These are phyloP conservation scores for Hypotaenidia okinawae DNA, from an alignment of 2,797 vertebrate species.

Conservation along the genomic window DNA sequence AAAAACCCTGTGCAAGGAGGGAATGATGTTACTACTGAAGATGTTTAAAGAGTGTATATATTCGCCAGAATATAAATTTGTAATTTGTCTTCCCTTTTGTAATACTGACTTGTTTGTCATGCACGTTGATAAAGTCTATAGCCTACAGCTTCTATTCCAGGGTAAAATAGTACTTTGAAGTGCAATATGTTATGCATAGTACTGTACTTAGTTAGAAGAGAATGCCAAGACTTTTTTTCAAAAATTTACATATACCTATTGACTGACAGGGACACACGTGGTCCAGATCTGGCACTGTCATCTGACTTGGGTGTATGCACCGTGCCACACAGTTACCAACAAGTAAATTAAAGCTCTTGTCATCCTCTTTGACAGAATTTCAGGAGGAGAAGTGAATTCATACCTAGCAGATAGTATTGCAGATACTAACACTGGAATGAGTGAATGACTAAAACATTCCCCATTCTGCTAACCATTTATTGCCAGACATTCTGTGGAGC, in stretches of 20 bases:
- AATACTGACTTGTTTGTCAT: conserved; percentile 24
- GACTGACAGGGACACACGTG: background rate
- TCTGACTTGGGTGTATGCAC: rapidly evolving
- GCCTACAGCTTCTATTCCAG: conserved; percentile 46
- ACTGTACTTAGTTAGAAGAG: background rate
- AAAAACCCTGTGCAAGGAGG: background rate
- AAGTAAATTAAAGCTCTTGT: background rate
- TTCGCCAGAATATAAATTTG: conserved; percentile 44
- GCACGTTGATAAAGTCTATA: conserved; percentile 26
- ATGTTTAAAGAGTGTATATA: background rate
- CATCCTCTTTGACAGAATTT: background rate
- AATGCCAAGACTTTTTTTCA: background rate
- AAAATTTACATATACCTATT: background rate
- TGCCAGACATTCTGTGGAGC: background rate
- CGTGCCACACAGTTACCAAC: background rate
- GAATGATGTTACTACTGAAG: background rate
- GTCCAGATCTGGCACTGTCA: background rate
- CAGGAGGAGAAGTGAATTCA: background rate
- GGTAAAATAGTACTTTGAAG: conserved; percentile 37
- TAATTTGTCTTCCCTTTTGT: conserved; percentile 68
- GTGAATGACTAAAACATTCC: background rate
- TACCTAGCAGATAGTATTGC: background rate
- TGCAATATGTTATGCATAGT: background rate
- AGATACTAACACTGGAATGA: background rate
- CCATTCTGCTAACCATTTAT: background rate